Evolutionary conservation across 2,888 invertebrate species (phyloP).

Genomic region (Heliconius ethilla): DNA sequence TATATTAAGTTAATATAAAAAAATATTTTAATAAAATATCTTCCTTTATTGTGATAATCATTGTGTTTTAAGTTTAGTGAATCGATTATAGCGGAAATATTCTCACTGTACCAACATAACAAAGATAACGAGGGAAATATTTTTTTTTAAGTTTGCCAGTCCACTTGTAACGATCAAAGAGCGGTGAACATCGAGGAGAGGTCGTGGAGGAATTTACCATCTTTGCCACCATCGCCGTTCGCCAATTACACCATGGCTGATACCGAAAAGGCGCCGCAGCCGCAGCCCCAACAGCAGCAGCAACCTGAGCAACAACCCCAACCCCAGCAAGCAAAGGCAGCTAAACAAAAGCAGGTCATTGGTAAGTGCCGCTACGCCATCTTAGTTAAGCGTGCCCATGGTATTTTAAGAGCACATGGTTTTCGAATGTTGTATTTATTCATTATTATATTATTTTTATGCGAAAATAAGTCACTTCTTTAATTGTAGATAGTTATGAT

Average conservation of each 20-base stretch:
- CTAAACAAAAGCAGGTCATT: slow-evolving; percentile 93
- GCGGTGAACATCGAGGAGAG: slow-evolving; percentile 87
- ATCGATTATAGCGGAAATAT: slow-evolving; percentile 36
- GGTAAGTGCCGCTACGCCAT: slow-evolving; percentile 85
- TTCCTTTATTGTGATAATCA: neutral
- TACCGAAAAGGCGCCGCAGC: slow-evolving; percentile 93
- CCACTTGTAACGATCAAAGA: slow-evolving; percentile 79
- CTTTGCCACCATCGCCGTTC: slow-evolving; percentile 87
- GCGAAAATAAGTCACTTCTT: slow-evolving; percentile 9
- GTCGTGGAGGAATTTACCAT: slow-evolving; percentile 89
- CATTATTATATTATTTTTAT: slow-evolving; percentile 13
- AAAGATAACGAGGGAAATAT: slow-evolving; percentile 33
- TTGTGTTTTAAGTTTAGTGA: neutral
- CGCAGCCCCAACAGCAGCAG: slow-evolving; percentile 84
- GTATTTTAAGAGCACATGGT: slow-evolving; percentile 74
- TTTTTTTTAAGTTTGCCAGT: slow-evolving; percentile 46
- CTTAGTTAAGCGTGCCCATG: slow-evolving; percentile 71
- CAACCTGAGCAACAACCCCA: slow-evolving; percentile 85
- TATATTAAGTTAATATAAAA: no score
- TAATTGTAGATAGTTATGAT: neutral
- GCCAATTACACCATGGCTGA: slow-evolving; percentile 96
- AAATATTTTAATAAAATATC: no score
- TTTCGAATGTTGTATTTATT: slow-evolving; percentile 32
- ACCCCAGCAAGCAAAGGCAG: slow-evolving; percentile 84
- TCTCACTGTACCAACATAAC: slow-evolving; percentile 35